Evolutionary conservation across 2,113 vertebrate species (phyloP), one percentile per base, ranked within the genome.

Genomic region (Talpa occidentalis): DNA sequence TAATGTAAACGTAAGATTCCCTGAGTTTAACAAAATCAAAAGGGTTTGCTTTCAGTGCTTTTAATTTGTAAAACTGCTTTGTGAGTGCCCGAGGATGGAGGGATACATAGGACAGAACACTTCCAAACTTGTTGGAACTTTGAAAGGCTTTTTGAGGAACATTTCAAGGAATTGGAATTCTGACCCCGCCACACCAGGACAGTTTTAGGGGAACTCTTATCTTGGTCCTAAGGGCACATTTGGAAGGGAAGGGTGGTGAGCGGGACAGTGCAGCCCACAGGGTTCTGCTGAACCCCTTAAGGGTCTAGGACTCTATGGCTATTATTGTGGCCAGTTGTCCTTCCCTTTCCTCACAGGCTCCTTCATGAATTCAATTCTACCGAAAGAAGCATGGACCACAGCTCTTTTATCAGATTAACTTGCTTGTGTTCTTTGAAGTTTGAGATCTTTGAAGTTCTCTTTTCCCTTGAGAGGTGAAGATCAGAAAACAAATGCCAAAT

Each of bases 341-440:
- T 74, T 16, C 64, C 4, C 16, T 80, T 64, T 64, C 42, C 32
- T 89, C 60, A 0, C 10, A n/a, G 35, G 1, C 24, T 87, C 35
- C 11, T 66, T 90, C 35, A n/a, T 70, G 62, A 74, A 42, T 17
- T 49, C 6, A 10, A 21, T 17, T 59, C 15, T 11, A 35, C 10
- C 40, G 35, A 54, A 94, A 24, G 42, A 87, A 40, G 47, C 77
- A n/a, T 4, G 56, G 88, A 42, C 12, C 10, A 12, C 4, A 59
- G 5, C 22, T 81, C 40, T 6, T 77, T 56, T 62, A 73, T 0
- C 11, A 67, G 42, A 32, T 80, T 28, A 72, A 67, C 79, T 90
- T 83, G 7, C 32, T 88, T 60, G 28, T 76, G 24, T 83, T 79
- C 62, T 94, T 94, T 91, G 56, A 90, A 64, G 44, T 70, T 16